Conservation (phyloP, 2,888 invertebrate species). For the Parapristionchus giblindavisi region DNA sequence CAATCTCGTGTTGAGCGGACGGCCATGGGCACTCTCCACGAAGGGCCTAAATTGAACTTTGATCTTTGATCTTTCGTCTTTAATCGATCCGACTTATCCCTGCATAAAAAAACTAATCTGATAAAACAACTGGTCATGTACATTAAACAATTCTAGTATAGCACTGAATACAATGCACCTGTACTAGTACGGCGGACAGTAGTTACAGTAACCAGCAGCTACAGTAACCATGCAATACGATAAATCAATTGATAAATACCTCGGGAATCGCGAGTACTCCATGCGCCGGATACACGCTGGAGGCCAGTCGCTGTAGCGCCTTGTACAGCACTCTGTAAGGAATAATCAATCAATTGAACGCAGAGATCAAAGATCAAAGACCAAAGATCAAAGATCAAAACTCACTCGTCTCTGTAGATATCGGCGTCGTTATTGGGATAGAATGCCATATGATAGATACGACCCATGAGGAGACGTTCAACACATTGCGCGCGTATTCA, state of each 20-base stretch:
- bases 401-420: slow-evolving; percentile 86
- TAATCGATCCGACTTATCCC: too few species aligned
- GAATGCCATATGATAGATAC: slow-evolving; percentile 87
- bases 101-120: too few species aligned
- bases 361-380: not conserved
- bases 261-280: slow-evolving; percentile 84
- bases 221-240: too few species aligned
- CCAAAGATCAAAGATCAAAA: slow-evolving; percentile 57
- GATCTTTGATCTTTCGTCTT: too few species aligned
- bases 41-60: slow-evolving; percentile 77
- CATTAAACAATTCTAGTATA: too few species aligned
- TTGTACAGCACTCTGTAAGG: slow-evolving; percentile 82
- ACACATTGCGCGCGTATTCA: slow-evolving; percentile 72
- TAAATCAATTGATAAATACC: too few species aligned
- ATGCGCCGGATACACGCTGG: slow-evolving; percentile 82
- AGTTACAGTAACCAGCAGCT: too few species aligned
- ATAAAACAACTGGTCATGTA: too few species aligned
- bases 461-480: slow-evolving; percentile 86
- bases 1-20: slow-evolving; percentile 88
- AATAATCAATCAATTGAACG: too few species aligned
- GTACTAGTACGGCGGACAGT: too few species aligned
- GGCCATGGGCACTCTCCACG: slow-evolving; percentile 94
- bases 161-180: too few species aligned
- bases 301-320: slow-evolving; percentile 85
- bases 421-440: slow-evolving; percentile 98